These are phyloP conservation scores for Hirundo rustica DNA, from an alignment of 2,797 vertebrate species.

Conservation along the genomic window DNA sequence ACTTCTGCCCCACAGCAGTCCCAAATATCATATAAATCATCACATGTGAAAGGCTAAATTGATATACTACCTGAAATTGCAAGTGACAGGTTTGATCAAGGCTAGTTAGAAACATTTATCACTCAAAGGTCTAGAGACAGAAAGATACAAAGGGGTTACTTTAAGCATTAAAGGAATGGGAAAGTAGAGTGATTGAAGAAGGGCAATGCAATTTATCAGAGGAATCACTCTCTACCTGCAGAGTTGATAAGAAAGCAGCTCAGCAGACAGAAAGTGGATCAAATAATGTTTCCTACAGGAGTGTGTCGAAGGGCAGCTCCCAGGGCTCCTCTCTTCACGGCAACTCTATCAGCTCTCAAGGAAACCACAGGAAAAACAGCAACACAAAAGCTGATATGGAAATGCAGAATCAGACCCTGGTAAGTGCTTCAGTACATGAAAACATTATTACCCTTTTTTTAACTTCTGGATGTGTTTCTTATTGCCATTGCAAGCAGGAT, in stretches of 20 bases:
- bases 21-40: conserved; percentile 72
- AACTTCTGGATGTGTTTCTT: conserved; percentile 3
- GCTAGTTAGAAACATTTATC: conserved; percentile 75
- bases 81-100: conserved; percentile 80
- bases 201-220: conserved; percentile 81
- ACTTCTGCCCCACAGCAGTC: conserved; percentile 50
- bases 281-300: conserved; percentile 84
- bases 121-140: conserved; percentile 72
- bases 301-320: conserved; percentile 81
- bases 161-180: conserved; percentile 70
- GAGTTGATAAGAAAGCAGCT: conserved; percentile 82
- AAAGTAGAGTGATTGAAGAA: conserved; percentile 75
- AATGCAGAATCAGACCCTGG: conserved; percentile 80
- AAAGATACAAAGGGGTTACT: conserved; percentile 70
- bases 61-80: conserved; percentile 75
- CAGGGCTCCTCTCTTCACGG: conserved; percentile 74
- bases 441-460: conserved; percentile 10
- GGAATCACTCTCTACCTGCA: conserved; percentile 80
- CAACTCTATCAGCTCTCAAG: conserved; percentile 77
- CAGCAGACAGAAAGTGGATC: conserved; percentile 79
- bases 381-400: conserved; percentile 82
- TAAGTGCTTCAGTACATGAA: conserved; percentile 74
- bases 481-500: neutral
- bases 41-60: conserved; percentile 68
- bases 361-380: conserved; percentile 82